These are phyloP conservation scores for Ciconia nigra DNA, from an alignment of 2,797 vertebrate genomes.

Conservation along the genomic window DNA sequence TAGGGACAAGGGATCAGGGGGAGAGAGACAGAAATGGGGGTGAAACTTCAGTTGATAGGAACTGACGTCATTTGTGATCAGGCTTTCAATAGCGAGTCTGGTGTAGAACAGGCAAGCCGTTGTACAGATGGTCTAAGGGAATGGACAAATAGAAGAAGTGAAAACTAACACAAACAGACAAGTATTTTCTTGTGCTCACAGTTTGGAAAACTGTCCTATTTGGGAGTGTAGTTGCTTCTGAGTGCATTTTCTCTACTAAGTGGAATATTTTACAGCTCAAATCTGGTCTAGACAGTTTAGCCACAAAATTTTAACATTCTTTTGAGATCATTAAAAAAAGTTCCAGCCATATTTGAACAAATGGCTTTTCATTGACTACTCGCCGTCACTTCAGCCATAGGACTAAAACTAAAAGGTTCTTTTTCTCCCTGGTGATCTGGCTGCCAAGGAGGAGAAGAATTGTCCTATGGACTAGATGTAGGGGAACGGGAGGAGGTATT, in stretches of 20 bases:
- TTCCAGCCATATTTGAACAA: constrained; percentile 37
- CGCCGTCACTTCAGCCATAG: background rate
- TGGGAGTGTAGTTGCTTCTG: background rate
- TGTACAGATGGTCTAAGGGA: background rate
- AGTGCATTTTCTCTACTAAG: constrained; percentile 17
- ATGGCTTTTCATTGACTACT: constrained; percentile 39
- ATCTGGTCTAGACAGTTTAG: constrained; percentile 51
- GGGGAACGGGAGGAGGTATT: background rate
- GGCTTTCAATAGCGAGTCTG: background rate
- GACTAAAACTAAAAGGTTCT: background rate
- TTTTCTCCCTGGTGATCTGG: background rate
- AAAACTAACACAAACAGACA: background rate
- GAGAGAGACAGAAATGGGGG: background rate
- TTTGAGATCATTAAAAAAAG: constrained; percentile 37
- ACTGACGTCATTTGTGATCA: background rate
- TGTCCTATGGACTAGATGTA: background rate
- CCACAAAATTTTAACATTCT: constrained; percentile 55
- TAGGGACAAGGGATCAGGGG: background rate
- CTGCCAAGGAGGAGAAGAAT: background rate
- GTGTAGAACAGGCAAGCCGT: background rate
- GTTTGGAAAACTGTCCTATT: background rate
- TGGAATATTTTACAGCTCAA: constrained; percentile 40
- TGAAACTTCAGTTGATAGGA: background rate
- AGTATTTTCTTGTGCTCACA: background rate
- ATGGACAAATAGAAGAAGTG: background rate